Conservation (phyloP, 2,888 invertebrate genomes). For the Cheilosia scutellata region DNA sequence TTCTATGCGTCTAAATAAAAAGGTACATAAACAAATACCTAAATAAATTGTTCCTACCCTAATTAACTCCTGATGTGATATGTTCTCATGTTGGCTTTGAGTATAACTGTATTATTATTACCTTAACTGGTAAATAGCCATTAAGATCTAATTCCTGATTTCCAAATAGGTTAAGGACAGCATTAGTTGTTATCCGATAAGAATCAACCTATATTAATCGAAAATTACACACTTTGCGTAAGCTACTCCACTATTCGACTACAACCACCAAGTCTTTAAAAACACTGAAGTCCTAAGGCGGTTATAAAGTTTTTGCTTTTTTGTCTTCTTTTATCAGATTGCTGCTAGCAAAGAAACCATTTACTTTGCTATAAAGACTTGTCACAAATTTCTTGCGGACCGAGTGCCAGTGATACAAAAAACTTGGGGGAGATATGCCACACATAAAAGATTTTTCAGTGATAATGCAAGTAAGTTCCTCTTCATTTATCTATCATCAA, state of each 20-base stretch:
- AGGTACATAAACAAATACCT: conserved; percentile 1
- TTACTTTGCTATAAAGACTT: conserved; percentile 95
- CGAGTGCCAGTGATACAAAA: conserved; percentile 91
- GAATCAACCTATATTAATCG: conserved; percentile 54
- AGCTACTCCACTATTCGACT: not conserved
- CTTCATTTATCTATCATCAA: conserved; percentile 60
- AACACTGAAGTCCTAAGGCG: conserved; percentile 43
- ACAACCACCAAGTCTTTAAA: conserved; percentile 23
- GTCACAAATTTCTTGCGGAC: conserved; percentile 91
- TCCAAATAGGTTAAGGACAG: conserved; percentile 39
- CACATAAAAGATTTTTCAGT: conserved; percentile 91
- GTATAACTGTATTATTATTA: conserved; percentile 24
- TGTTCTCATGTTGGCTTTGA: not conserved
- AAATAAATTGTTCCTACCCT: conserved; percentile 1
- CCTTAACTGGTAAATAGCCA: conserved; percentile 30
- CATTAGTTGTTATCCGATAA: conserved; percentile 36
- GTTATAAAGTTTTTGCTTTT: conserved; percentile 39
- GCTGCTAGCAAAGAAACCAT: conserved; percentile 77
- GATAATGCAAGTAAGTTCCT: conserved; percentile 88
- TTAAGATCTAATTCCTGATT: conserved; percentile 65
- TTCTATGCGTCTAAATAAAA: not conserved
- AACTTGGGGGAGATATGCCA: conserved; percentile 92
- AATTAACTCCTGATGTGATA: not conserved
- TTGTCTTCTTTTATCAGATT: conserved; percentile 71
- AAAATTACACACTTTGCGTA: conserved; percentile 2